A percentile compares a stretch with the other conserved stretches of the same genome.
Conservation (phyloP, 2,888 invertebrate species). For the Norana najaformis region DNA sequence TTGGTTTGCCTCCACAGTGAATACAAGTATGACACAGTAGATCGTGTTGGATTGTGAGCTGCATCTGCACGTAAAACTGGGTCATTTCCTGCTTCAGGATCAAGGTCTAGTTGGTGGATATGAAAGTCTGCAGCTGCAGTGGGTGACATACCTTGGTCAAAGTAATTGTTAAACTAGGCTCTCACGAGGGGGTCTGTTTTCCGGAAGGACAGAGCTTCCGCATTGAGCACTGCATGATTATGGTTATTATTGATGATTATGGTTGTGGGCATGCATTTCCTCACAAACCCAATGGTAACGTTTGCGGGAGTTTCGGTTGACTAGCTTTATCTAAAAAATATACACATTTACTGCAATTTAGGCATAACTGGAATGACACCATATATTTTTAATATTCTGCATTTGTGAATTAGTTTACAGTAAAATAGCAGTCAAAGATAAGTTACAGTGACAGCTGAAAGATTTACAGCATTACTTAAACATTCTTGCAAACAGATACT, state of each 20-base stretch:
- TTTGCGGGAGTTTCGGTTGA: background rate
- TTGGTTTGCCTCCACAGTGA: background rate
- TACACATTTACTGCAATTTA: too few species aligned
- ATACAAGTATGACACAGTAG: background rate
- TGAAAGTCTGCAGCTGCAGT: constrained; percentile 14
- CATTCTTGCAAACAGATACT: too few species aligned
- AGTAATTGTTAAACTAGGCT: background rate
- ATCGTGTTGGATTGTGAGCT: background rate
- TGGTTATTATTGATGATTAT: background rate
- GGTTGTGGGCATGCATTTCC: background rate
- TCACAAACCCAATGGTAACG: constrained; percentile 19
- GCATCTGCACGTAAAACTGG: background rate
- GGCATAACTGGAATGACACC: too few species aligned
- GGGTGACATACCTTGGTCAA: constrained; percentile 14
- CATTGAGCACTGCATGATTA: background rate
- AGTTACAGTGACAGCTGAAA: too few species aligned
- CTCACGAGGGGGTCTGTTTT: background rate
- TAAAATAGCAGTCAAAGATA: background rate
- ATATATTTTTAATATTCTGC: background rate
- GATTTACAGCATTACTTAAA: too few species aligned
- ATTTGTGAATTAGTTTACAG: too few species aligned
- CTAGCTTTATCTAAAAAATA: constrained; percentile 16
- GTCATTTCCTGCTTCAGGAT: background rate
- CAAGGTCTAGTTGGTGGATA: background rate
- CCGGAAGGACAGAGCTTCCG: background rate